Evolutionary conservation across 2,888 invertebrate genomes (phyloP).

Genomic region (Cactoblastis cactorum): DNA sequence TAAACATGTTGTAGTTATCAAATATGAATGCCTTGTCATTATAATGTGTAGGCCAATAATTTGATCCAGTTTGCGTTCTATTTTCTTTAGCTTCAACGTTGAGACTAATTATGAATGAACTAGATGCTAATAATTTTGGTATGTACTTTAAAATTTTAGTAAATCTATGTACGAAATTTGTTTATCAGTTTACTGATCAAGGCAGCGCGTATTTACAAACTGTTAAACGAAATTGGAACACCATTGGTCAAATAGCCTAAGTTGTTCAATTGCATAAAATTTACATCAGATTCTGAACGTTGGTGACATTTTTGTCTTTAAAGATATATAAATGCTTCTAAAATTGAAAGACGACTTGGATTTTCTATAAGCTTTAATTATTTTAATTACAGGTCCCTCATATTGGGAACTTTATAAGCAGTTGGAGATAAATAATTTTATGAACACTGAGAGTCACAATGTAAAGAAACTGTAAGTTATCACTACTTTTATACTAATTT

Average conservation of each 20-base stretch:
- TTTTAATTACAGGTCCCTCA: not conserved
- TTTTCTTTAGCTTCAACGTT: not conserved
- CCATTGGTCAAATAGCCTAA: too few relatives aligned
- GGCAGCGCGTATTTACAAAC: too few relatives aligned
- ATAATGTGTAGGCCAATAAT: not conserved
- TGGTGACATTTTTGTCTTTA: too few relatives aligned
- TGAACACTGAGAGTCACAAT: not conserved
- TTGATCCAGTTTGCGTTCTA: not conserved
- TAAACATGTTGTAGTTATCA: not conserved
- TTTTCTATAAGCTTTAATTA: too few relatives aligned
- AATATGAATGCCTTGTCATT: not conserved
- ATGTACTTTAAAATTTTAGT: not conserved
- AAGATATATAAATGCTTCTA: too few relatives aligned
- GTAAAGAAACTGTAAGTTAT: not conserved
- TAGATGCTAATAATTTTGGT: not conserved
- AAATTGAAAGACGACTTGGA: too few relatives aligned
- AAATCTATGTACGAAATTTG: too few relatives aligned
- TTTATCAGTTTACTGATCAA: too few relatives aligned
- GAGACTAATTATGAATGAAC: not conserved
- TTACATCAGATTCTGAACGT: too few relatives aligned
- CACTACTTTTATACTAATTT: too few relatives aligned
- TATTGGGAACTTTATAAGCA: not conserved
- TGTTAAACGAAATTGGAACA: too few relatives aligned
- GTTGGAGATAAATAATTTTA: not conserved
- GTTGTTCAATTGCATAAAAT: too few relatives aligned